Conservation (phyloP, 53 echinoderm and acorn worm genomes). For the Astropecten irregularis region DNA sequence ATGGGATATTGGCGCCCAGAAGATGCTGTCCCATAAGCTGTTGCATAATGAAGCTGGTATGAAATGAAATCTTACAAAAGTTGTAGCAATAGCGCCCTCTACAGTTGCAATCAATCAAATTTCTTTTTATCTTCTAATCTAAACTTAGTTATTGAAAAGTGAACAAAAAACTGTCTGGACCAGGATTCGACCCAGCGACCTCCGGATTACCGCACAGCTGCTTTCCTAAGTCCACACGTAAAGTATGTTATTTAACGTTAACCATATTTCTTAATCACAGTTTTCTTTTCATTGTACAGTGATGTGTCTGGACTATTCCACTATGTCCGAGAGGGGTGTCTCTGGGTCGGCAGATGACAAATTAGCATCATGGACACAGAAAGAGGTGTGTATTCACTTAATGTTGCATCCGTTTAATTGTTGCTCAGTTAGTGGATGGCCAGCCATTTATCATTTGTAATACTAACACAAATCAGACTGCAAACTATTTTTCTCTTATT, state of each 20-base stretch:
- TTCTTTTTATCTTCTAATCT: background rate
- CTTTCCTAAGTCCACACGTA: no score
- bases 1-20: conserved; percentile 69
- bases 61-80: no score
- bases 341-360: conserved; percentile 87
- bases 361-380: conserved; percentile 58
- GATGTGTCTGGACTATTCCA: conserved; percentile 84
- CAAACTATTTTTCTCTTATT: no score
- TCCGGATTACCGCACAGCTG: no score
- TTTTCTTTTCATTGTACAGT: conserved; percentile 39
- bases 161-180: no score
- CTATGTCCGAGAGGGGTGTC: conserved; percentile 57
- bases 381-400: conserved; percentile 5
- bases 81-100: no score
- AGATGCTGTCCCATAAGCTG: conserved; percentile 54
- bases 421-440: no score
- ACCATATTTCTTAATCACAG: background rate
- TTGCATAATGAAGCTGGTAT: conserved; percentile 84
- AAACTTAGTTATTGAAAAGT: background rate
- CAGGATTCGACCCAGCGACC: no score
- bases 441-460: no score
- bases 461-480: no score
- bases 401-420: background rate
- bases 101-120: no score
- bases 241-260: background rate